Evolutionary conservation across 1,140 invertebrate species (phyloP).

Genomic region (Bicyclus anynana): DNA sequence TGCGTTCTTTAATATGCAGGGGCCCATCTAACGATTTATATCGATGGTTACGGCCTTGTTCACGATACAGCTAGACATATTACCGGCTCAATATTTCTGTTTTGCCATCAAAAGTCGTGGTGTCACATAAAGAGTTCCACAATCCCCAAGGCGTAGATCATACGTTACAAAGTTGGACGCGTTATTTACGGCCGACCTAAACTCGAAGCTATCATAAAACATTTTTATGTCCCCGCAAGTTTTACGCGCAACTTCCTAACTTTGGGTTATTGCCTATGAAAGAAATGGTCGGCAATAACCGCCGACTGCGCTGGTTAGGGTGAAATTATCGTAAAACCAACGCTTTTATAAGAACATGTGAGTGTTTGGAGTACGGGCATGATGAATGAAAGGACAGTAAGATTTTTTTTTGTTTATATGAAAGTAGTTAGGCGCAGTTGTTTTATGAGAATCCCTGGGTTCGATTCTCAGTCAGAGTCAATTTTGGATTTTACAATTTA

Average conservation of each 20-base stretch:
- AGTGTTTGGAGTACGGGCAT: no score
- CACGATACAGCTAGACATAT: no score
- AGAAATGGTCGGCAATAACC: background rate
- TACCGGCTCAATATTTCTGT: no score
- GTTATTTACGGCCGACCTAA: background rate
- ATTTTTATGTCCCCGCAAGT: conserved; percentile 5
- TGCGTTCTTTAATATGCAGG: no score
- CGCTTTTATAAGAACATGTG: background rate
- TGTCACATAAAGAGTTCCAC: background rate
- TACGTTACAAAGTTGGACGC: background rate
- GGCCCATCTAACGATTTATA: no score
- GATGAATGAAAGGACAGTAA: no score
- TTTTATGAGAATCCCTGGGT: no score
- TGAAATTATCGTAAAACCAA: background rate
- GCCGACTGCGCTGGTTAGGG: background rate
- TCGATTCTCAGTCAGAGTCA: no score
- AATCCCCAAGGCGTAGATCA: background rate
- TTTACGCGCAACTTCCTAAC: conserved; percentile 2
- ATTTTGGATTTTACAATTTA: no score
- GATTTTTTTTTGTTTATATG: no score
- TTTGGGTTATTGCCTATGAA: conserved; percentile 3
- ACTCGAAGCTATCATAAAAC: background rate
- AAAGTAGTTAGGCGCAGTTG: no score
- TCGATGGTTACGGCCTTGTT: no score
- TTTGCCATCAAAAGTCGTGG: background rate